Conservation (phyloP, 2,113 vertebrate species). For the Nibea albiflora region DNA sequence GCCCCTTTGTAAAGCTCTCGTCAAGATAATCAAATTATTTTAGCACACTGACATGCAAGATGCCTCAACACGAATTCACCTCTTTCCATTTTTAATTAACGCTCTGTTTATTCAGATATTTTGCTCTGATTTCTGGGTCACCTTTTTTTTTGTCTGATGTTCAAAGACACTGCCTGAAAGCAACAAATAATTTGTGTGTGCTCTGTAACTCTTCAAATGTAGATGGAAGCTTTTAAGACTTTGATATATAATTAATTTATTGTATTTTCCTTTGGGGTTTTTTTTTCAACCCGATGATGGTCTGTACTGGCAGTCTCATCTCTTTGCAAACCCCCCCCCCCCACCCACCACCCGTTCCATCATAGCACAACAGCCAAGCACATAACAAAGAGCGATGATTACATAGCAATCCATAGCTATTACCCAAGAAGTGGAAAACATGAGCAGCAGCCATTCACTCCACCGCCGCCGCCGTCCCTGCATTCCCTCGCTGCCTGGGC, state of each 20-base stretch:
- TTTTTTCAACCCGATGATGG: slow-evolving; percentile 22
- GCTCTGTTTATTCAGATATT: slow-evolving; percentile 60
- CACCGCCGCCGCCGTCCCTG: slow-evolving; percentile 21
- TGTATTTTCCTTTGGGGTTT: slow-evolving; percentile 41
- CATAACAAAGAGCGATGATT: slow-evolving; percentile 78
- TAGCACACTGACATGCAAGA: slow-evolving; percentile 46
- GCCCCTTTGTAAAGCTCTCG: slow-evolving; percentile 25
- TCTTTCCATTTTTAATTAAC: slow-evolving; percentile 59
- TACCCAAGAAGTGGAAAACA: slow-evolving; percentile 75
- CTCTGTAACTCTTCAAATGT: slow-evolving; percentile 31
- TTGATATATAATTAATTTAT: slow-evolving; percentile 52
- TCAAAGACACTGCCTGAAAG: slow-evolving; percentile 35
- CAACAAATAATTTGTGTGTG: slow-evolving; percentile 47
- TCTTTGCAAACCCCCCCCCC: slow-evolving; percentile 13
- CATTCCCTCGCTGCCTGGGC: slow-evolving; percentile 55
- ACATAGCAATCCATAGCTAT: slow-evolving; percentile 75
- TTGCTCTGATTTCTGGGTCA: slow-evolving; percentile 69
- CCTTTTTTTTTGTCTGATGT: slow-evolving; percentile 45
- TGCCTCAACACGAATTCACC: slow-evolving; percentile 57
- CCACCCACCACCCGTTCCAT: slow-evolving; percentile 10
- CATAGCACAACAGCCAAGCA: slow-evolving; percentile 60
- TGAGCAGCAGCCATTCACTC: slow-evolving; percentile 51
- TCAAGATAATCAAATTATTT: slow-evolving; percentile 64
- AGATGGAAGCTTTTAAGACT: slow-evolving; percentile 28
- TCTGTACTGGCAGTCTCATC: slow-evolving; percentile 32